A percentile compares a stretch with the other conserved stretches of the same genome.
Conservation (phyloP, 2,888 invertebrate genomes). For the Andricus curvator region DNA sequence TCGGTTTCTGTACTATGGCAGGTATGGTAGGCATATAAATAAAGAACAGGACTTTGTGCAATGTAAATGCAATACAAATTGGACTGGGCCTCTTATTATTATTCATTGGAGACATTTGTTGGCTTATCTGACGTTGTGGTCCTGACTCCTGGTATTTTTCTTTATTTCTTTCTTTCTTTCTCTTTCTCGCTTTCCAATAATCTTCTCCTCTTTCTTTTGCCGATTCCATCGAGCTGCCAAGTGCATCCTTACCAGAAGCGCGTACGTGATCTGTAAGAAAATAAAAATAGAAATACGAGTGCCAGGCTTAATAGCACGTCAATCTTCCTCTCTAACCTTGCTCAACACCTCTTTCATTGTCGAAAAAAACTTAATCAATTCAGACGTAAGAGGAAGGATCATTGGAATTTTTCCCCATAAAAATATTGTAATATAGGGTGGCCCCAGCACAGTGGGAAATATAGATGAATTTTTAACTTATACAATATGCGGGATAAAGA, state of each 20-base stretch:
- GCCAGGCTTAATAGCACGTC: slow-evolving; percentile 35
- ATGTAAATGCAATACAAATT: slow-evolving; percentile 74
- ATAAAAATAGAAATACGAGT: slow-evolving; percentile 34
- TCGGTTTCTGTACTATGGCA: slow-evolving; percentile 17
- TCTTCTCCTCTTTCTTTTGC: slow-evolving; percentile 17
- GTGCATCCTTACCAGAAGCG: slow-evolving; percentile 37
- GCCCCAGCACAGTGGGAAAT: too few species aligned
- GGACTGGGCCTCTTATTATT: slow-evolving; percentile 71
- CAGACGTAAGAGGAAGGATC: neutral
- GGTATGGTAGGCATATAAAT: slow-evolving; percentile 63
- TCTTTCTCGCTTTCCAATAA: slow-evolving; percentile 1
- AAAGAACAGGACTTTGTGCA: slow-evolving; percentile 63
- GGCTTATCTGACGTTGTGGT: slow-evolving; percentile 68
- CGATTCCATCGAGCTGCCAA: slow-evolving; percentile 33
- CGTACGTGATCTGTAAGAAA: slow-evolving; percentile 37
- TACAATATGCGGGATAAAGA: too few species aligned
- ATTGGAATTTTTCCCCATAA: neutral
- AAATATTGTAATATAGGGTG: too few species aligned
- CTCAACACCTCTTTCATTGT: slow-evolving; percentile 11
- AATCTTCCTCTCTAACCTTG: slow-evolving; percentile 27
- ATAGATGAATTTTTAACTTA: too few species aligned
- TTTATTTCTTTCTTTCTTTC: slow-evolving; percentile 4
- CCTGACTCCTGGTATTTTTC: neutral
- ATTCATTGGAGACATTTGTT: slow-evolving; percentile 75
- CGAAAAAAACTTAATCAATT: neutral